phyloP scores from a whole-genome alignment of 2,113 vertebrate species.

The Prunella himalayana region DNA sequence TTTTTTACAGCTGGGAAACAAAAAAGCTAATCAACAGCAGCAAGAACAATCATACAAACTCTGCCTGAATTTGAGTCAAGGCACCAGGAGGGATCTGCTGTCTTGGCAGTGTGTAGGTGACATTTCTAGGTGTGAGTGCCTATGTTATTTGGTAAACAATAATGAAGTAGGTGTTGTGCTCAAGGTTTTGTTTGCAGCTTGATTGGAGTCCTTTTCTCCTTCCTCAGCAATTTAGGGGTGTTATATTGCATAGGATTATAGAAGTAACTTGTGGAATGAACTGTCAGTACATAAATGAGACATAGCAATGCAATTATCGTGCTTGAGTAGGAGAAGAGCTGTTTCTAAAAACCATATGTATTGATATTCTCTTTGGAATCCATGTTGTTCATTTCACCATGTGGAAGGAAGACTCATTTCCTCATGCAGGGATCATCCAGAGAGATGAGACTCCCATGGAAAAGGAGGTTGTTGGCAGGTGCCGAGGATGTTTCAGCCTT shows the following conservation, averaged over 20 bases:
- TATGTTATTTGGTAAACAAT: not conserved
- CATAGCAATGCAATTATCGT: not conserved
- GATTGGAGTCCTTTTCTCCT: not conserved
- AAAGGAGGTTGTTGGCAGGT: constrained; percentile 76
- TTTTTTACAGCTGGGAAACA: not conserved
- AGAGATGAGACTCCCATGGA: constrained; percentile 82
- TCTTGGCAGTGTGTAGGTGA: not conserved
- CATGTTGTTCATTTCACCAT: not conserved
- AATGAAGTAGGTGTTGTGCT: not conserved
- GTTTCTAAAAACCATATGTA: not conserved
- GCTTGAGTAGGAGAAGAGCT: not conserved
- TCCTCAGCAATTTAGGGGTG: not conserved
- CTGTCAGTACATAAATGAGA: not conserved
- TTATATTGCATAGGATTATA: not conserved
- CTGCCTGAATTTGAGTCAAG: not conserved
- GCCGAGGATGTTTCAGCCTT: constrained; percentile 74
- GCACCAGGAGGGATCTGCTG: not conserved
- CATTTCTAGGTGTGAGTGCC: not conserved
- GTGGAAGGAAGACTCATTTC: constrained; percentile 34
- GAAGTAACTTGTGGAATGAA: not conserved
- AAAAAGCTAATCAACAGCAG: not conserved
- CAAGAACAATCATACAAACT: not conserved
- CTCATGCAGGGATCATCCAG: constrained; percentile 80
- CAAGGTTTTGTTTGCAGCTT: not conserved
- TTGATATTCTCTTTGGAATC: not conserved